A percentile compares a stretch with the other conserved stretches of the same genome.
These are phyloP conservation scores for Heliopora coerulea DNA, from an alignment of 92 coral and sea anemone species.

Conservation along the genomic window DNA sequence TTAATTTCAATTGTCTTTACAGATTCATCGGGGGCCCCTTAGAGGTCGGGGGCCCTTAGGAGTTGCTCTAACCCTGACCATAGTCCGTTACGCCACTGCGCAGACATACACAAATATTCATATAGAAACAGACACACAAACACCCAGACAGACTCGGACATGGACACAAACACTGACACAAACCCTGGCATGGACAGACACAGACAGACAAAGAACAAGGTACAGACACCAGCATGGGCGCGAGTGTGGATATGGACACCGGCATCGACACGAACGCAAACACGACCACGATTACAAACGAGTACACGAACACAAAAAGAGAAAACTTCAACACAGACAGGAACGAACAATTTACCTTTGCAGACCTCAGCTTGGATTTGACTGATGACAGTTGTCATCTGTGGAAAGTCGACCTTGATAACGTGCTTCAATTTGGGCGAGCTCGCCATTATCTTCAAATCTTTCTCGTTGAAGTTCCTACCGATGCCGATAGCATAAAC, in stretches of 20 bases:
- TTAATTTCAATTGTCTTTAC: too few species aligned
- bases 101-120: too few species aligned
- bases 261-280: background rate
- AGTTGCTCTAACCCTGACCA: too few species aligned
- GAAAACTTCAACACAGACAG: too few species aligned
- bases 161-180: background rate
- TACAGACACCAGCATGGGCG: too few species aligned
- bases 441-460: conserved; percentile 13
- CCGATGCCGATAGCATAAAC: conserved; percentile 32
- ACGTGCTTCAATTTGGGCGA: conserved; percentile 19
- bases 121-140: too few species aligned
- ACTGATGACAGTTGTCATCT: background rate
- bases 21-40: too few species aligned
- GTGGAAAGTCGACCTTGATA: conserved; percentile 18
- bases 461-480: background rate
- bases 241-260: background rate
- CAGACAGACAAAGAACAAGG: background rate
- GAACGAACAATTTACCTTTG: conserved; percentile 13
- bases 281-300: too few species aligned
- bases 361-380: conserved; percentile 12
- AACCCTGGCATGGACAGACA: background rate
- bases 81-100: too few species aligned
- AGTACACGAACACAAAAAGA: too few species aligned
- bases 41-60: too few species aligned
- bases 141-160: too few species aligned